Percentiles rank a stretch among this genome's conserved stretches.
Evolutionary conservation across 1,140 invertebrate species (phyloP).

Genomic region (Cydia strobilella): DNA sequence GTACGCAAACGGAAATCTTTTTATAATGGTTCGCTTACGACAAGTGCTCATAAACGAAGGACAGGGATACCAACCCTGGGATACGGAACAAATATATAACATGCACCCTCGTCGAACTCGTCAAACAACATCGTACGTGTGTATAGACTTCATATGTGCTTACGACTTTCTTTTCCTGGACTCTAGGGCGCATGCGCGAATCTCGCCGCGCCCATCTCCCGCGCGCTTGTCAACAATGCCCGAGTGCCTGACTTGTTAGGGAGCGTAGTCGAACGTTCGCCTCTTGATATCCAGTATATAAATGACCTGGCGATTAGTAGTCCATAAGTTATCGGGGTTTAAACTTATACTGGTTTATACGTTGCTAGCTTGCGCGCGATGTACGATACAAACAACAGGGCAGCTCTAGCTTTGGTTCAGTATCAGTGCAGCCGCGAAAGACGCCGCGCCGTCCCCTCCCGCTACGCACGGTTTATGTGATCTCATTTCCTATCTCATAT

Average conservation of each 20-base stretch:
- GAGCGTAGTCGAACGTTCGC: background rate
- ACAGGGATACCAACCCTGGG: background rate
- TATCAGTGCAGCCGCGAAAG: conserved; percentile 56
- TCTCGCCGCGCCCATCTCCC: conserved; percentile 29
- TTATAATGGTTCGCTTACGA: background rate
- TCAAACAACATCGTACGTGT: background rate
- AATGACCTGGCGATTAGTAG: background rate
- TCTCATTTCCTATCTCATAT: conserved; percentile 53
- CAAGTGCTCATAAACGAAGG: background rate
- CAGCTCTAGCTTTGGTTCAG: conserved; percentile 42
- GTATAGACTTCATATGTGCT: background rate
- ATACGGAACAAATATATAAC: conserved; percentile 12
- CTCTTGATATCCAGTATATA: background rate
- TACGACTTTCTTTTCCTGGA: background rate
- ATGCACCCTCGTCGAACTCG: background rate
- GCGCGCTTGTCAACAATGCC: conserved; percentile 30
- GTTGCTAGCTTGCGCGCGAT: background rate
- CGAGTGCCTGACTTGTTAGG: background rate
- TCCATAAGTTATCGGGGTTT: background rate
- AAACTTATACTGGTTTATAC: background rate
- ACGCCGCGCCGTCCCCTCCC: conserved; percentile 43
- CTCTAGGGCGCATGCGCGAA: conserved; percentile 18
- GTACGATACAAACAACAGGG: background rate
- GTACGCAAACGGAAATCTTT: background rate
- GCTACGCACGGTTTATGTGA: conserved; percentile 47